Percentiles rank a stretch among this genome's conserved stretches.
Conservation (phyloP, 2,888 invertebrate genomes). For the Chaetoderma sp. region DNA sequence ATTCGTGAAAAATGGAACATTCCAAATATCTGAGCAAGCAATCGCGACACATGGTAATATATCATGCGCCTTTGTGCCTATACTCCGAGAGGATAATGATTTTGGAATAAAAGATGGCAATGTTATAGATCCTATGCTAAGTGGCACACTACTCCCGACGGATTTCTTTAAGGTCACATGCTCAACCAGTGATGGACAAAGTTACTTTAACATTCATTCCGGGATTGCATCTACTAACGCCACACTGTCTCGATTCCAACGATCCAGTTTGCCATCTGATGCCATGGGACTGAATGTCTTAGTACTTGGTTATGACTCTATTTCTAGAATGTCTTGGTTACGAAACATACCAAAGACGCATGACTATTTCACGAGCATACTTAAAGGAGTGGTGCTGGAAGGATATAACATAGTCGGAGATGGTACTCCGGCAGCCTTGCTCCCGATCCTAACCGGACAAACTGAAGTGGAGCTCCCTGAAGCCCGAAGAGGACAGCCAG, state of each 20-base stretch:
- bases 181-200: conserved; percentile 53
- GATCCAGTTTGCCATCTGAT: conserved; percentile 45
- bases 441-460: conserved; percentile 86
- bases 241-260: conserved; percentile 12
- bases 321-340: conserved; percentile 80
- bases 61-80: conserved; percentile 74
- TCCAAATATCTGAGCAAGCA: conserved; percentile 73
- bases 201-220: conserved; percentile 79
- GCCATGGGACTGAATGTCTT: conserved; percentile 78
- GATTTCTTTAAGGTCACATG: conserved; percentile 65
- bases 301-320: conserved; percentile 89
- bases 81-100: conserved; percentile 58
- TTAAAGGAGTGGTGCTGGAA: conserved; percentile 76
- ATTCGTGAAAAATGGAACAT: conserved; percentile 77
- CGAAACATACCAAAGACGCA: conserved; percentile 61
- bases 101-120: conserved; percentile 43
- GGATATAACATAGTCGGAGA: conserved; percentile 71
- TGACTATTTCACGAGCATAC: conserved; percentile 50
- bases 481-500: conserved; percentile 78
- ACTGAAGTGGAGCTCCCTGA: conserved; percentile 89
- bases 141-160: conserved; percentile 44
- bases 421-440: conserved; percentile 76
- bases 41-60: conserved; percentile 69
- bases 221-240: conserved; percentile 69
- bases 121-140: conserved; percentile 43